Evolutionary conservation across 2,797 vertebrate genomes (phyloP).

Genomic region (Mus spretus): DNA sequence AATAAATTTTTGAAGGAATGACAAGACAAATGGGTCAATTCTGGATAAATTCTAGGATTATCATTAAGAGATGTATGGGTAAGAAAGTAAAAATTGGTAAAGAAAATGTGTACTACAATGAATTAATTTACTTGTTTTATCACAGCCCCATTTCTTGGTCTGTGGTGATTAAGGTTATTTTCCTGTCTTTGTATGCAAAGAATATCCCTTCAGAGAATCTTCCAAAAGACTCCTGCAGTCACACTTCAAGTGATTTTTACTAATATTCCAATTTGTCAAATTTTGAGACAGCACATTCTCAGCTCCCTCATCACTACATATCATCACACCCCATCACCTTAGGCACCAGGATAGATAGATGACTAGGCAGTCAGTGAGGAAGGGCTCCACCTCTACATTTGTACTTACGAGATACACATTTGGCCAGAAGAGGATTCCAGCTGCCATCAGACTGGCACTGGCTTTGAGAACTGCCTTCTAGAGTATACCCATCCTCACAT

Average conservation of each 20-base stretch:
- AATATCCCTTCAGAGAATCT: background rate
- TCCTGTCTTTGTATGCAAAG: background rate
- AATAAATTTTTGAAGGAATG: background rate
- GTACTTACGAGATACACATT: slow-evolving; percentile 84
- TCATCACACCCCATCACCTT: background rate
- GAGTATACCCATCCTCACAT: slow-evolving; percentile 82
- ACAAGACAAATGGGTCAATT: too few relatives aligned
- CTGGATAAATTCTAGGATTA: background rate
- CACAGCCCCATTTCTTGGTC: background rate
- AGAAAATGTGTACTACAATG: background rate
- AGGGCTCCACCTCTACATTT: background rate
- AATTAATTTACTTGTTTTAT: background rate
- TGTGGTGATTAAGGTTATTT: background rate
- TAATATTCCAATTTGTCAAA: background rate
- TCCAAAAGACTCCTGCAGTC: background rate
- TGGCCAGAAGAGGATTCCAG: slow-evolving; percentile 86
- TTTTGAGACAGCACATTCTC: background rate
- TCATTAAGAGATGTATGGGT: background rate
- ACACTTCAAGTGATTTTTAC: background rate
- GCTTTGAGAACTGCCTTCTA: slow-evolving; percentile 82
- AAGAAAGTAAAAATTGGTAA: background rate
- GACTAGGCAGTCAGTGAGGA: background rate
- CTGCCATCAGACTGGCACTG: slow-evolving; percentile 83
- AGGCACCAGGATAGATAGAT: too few relatives aligned
- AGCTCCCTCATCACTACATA: background rate